These are phyloP conservation scores for Toxostoma redivivum DNA, from an alignment of 2,113 vertebrate species.

Conservation along the genomic window DNA sequence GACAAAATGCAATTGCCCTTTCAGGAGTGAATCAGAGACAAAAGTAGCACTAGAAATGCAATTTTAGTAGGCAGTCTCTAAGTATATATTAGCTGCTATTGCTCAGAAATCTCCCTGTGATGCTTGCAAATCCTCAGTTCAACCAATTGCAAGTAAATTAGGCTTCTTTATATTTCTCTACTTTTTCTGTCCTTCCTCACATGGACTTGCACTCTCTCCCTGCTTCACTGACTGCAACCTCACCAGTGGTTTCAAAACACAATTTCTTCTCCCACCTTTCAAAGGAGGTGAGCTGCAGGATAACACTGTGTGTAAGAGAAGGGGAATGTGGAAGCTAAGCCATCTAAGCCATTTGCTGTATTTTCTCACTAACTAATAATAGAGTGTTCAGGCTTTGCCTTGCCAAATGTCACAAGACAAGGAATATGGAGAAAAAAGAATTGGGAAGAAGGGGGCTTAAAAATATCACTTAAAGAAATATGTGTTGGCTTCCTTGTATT, in stretches of 20 bases:
- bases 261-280: neutral
- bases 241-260: neutral
- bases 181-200: neutral
- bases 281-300: neutral
- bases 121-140: neutral
- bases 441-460: neutral
- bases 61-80: neutral
- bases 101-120: neutral
- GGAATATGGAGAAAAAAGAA: neutral
- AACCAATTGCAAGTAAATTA: neutral
- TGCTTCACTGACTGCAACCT: neutral
- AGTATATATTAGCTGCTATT: neutral
- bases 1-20: neutral
- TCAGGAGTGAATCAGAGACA: neutral
- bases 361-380: neutral
- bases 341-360: neutral
- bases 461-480: neutral
- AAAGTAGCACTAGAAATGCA: neutral
- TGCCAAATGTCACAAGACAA: constrained; percentile 18
- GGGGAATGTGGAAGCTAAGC: neutral
- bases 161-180: neutral
- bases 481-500: neutral
- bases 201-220: neutral
- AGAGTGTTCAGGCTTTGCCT: constrained; percentile 3
- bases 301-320: neutral